A percentile compares a stretch with the other conserved stretches of the same genome.
Conservation (phyloP, 1,140 invertebrate genomes). For the Zaprionus camerounensis region DNA sequence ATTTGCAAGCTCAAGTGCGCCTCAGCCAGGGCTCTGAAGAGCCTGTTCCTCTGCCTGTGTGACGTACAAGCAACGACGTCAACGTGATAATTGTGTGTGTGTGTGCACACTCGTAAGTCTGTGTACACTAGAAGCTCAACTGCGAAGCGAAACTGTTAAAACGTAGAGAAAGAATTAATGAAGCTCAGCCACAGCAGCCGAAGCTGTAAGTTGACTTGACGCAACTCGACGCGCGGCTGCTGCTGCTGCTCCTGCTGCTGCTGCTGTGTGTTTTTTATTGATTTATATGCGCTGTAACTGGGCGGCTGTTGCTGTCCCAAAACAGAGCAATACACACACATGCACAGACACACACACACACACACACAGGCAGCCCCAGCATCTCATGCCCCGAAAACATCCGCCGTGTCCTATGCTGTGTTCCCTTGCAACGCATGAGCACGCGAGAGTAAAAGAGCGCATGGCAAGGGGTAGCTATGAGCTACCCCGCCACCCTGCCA, state of each 20-base stretch:
- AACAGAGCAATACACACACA: conserved; percentile 51
- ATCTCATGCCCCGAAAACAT: conserved; percentile 54
- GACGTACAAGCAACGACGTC: conserved; percentile 39
- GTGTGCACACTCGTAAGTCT: conserved; percentile 38
- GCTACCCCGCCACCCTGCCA: not conserved
- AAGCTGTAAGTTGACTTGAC: conserved; percentile 32
- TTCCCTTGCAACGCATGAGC: conserved; percentile 50
- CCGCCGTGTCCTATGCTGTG: conserved; percentile 71
- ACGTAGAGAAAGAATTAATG: conserved; percentile 53
- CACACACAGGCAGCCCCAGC: conserved; percentile 18
- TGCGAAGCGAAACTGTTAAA: conserved; percentile 27
- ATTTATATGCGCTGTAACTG: conserved; percentile 73
- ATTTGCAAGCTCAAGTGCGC: conserved; percentile 55
- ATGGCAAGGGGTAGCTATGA: not conserved
- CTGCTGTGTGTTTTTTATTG: conserved; percentile 68
- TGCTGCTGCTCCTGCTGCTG: conserved; percentile 32
- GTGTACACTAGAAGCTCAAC: conserved; percentile 55
- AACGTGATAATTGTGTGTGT: conserved; percentile 38
- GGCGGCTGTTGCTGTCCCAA: conserved; percentile 76
- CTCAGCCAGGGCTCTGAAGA: not conserved
- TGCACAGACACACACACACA: conserved; percentile 20
- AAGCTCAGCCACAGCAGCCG: conserved; percentile 53
- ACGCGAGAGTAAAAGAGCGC: conserved; percentile 13
- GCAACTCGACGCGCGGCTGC: conserved; percentile 29
- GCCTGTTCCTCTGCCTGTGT: conserved; percentile 8